phyloP scores from a whole-genome alignment of 2,113 vertebrate species.

The Engraulis encrasicolus region DNA sequence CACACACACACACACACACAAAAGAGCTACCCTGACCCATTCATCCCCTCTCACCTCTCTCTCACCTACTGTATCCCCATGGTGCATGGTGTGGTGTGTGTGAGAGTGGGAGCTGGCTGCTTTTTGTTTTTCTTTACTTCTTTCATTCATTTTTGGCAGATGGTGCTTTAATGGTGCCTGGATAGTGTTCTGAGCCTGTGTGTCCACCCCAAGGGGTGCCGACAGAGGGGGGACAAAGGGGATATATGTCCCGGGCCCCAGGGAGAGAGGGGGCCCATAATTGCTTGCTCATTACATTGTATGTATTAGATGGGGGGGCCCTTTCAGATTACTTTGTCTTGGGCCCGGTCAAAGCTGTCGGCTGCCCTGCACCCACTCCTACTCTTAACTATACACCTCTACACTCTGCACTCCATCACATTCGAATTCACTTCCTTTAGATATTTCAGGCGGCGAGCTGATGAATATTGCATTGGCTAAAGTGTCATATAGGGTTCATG shows the following conservation, averaged over 20 bases:
- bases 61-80: neutral
- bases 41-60: neutral
- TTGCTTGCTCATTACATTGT: too few relatives aligned
- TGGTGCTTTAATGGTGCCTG: neutral
- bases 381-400: slow-evolving; percentile 48
- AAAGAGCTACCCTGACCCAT: neutral
- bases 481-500: slow-evolving; percentile 64
- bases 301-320: too few relatives aligned
- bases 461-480: slow-evolving; percentile 71
- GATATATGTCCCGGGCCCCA: too few relatives aligned
- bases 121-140: neutral
- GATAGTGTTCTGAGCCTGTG: neutral
- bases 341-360: too few relatives aligned
- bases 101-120: too few relatives aligned
- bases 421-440: neutral
- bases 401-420: too few relatives aligned
- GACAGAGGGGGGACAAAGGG: too few relatives aligned
- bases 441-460: slow-evolving; percentile 64
- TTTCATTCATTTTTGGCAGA: neutral
- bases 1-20: too few relatives aligned
- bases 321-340: too few relatives aligned
- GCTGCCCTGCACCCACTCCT: slow-evolving; percentile 19
- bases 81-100: neutral
- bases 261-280: too few relatives aligned
- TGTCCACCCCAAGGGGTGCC: too few relatives aligned